Evolutionary conservation across 2,888 invertebrate genomes (phyloP), one percentile per base, ranked within the genome.

Genomic region (Callosobruchus maculatus): DNA sequence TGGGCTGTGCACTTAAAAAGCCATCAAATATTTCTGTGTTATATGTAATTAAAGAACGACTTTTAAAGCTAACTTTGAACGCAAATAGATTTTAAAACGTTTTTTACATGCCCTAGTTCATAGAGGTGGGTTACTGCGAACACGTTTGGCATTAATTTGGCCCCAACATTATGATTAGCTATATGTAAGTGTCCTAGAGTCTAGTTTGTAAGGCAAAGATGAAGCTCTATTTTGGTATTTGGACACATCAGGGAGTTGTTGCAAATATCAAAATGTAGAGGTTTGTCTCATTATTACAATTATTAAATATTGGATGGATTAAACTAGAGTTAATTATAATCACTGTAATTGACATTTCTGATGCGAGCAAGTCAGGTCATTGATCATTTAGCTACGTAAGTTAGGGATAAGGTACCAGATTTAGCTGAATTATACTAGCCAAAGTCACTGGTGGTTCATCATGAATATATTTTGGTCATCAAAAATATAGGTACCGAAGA

Each of bases 11-110:
- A 74, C 73, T 73, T 71, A 26, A 70, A 67, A 73, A 75, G 75
- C 75, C 77, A 77, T 75, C 75, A 77, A 76, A 71, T 77, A 73
- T 73, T 49, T 75, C 74, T 75, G 76, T 77, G 76, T 75, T 77
- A 77, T 73, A 71, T 31, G 30, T 20, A 30, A 71, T n/a, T 70
- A 70, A 26, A 26, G 18, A 21, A 21, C 70, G 20, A 26, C 4
- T 21, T 26, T 26, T n/a, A 26, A 70, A 49, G 18, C 1, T 49
- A 49, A 49, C 49, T 49, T 70, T 70, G 21, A 70, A 26, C 22
- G 18, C 4, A 70, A 70, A 21, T 26, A 22, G 26, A 70, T 21
- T 70, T 21, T 70, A 26, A 70, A 70, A 70, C 70, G 22, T 26
- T 70, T 70, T 26, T 70, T 49, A 49, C 13, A 49, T 13, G 13